Conservation (phyloP, 2,113 vertebrate species). For the Hassar affinis region DNA sequence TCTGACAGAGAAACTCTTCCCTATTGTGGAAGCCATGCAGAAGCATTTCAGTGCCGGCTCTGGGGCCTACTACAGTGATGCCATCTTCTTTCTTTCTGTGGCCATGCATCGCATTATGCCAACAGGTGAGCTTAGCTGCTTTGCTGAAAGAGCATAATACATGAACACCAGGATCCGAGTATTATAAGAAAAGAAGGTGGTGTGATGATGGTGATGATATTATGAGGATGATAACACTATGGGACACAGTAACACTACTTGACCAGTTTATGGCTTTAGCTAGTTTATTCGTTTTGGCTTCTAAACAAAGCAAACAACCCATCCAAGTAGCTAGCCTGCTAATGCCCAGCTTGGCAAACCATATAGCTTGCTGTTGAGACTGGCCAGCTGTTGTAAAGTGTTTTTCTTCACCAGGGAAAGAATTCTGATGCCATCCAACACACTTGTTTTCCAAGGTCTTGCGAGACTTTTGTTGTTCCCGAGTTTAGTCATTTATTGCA, state of each 20-base stretch:
- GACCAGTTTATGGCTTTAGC: too few relatives aligned
- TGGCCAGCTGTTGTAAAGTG: neutral
- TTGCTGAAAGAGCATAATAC: neutral
- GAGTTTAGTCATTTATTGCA: neutral
- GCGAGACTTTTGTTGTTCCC: neutral
- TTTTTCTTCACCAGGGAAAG: neutral
- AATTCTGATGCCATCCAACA: neutral
- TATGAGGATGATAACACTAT: neutral
- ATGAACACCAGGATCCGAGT: neutral
- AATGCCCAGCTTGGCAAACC: too few relatives aligned
- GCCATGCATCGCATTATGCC: conserved; percentile 97
- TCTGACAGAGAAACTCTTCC: conserved; percentile 88
- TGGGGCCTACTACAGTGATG: conserved; percentile 90
- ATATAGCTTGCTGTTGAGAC: too few relatives aligned
- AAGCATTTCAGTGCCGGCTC: conserved; percentile 94
- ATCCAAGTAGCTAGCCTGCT: too few relatives aligned
- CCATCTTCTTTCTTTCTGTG: conserved; percentile 96
- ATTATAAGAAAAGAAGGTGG: neutral
- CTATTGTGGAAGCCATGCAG: conserved; percentile 92
- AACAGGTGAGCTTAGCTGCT: conserved; percentile 74
- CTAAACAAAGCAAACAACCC: too few relatives aligned
- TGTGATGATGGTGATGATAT: too few relatives aligned
- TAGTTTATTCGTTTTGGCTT: too few relatives aligned
- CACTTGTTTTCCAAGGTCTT: neutral
- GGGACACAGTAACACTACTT: too few relatives aligned